Percentiles rank a stretch among this genome's conserved stretches.
These are phyloP conservation scores for Xiphophorus couchianus DNA, from an alignment of 2,113 vertebrate species.

Conservation along the genomic window DNA sequence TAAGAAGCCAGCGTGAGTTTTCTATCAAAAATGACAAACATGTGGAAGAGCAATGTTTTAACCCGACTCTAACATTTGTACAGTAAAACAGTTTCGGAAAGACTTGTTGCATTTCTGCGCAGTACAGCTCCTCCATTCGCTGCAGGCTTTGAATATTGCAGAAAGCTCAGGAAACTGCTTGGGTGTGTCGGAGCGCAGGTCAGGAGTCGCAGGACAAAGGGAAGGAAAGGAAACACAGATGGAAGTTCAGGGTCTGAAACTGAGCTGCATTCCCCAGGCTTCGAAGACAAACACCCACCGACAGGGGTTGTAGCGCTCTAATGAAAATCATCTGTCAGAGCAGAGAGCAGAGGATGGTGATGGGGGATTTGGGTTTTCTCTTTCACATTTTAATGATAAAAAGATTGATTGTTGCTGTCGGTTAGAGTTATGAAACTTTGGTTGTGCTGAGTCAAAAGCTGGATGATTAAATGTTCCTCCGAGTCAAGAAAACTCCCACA, in stretches of 20 bases:
- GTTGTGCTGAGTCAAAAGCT: slow-evolving; percentile 37
- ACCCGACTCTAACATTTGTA: neutral
- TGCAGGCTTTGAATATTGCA: slow-evolving; percentile 8
- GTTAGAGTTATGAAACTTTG: slow-evolving; percentile 24
- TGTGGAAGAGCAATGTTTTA: neutral
- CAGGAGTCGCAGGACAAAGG: slow-evolving; percentile 77
- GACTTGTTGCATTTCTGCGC: neutral
- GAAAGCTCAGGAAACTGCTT: slow-evolving; percentile 66
- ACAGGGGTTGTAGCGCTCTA: slow-evolving; percentile 56
- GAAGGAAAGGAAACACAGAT: slow-evolving; percentile 77
- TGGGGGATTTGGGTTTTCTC: slow-evolving; percentile 18
- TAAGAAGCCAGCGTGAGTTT: no score
- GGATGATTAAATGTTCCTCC: slow-evolving; percentile 14
- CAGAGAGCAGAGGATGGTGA: slow-evolving; percentile 4
- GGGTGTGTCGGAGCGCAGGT: slow-evolving; percentile 73
- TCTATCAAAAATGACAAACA: neutral
- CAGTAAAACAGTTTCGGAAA: neutral
- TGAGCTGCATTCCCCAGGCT: slow-evolving; percentile 67
- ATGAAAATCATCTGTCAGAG: slow-evolving; percentile 73
- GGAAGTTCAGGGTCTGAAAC: slow-evolving; percentile 69
- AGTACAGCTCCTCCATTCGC: slow-evolving; percentile 20
- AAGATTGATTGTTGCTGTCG: slow-evolving; percentile 45
- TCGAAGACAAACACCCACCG: slow-evolving; percentile 70
- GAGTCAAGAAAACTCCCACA: slow-evolving; percentile 23
- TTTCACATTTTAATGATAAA: slow-evolving; percentile 35